Percentiles rank a stretch among this genome's conserved stretches.
Evolutionary conservation across 2,888 invertebrate species (phyloP).

Genomic region (Diaphora mendica): DNA sequence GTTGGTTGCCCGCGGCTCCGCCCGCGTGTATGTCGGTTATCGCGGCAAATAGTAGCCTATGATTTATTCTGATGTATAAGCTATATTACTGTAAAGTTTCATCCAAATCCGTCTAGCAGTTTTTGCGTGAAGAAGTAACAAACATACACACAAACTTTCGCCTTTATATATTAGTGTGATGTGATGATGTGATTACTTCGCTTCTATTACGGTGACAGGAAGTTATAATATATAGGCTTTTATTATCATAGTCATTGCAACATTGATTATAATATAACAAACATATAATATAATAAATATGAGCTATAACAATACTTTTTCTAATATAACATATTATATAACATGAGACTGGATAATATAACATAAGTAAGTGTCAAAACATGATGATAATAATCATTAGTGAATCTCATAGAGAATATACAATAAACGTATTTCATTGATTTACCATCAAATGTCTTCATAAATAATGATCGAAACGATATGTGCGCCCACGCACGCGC

Average conservation of each 20-base stretch:
- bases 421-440: constrained; percentile 58
- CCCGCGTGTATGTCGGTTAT: no score
- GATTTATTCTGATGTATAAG: no score
- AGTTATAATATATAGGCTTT: neutral
- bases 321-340: no score
- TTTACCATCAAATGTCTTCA: constrained; percentile 63
- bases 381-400: constrained; percentile 55
- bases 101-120: no score
- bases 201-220: neutral
- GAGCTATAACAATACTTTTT: constrained; percentile 20
- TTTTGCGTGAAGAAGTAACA: no score
- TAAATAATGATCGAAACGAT: constrained; percentile 64
- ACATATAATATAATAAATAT: neutral
- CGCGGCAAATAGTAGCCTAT: no score
- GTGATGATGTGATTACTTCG: no score
- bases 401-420: constrained; percentile 64
- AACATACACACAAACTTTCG: no score
- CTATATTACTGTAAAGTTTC: no score
- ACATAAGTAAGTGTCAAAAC: constrained; percentile 72
- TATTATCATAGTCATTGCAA: neutral
- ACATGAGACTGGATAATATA: no score
- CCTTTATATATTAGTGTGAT: no score
- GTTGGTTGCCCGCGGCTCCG: no score
- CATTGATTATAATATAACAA: neutral
- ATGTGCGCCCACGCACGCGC: constrained; percentile 60